Conservation (phyloP, 2,888 invertebrate genomes). For the Eurytoma adleriae region DNA sequence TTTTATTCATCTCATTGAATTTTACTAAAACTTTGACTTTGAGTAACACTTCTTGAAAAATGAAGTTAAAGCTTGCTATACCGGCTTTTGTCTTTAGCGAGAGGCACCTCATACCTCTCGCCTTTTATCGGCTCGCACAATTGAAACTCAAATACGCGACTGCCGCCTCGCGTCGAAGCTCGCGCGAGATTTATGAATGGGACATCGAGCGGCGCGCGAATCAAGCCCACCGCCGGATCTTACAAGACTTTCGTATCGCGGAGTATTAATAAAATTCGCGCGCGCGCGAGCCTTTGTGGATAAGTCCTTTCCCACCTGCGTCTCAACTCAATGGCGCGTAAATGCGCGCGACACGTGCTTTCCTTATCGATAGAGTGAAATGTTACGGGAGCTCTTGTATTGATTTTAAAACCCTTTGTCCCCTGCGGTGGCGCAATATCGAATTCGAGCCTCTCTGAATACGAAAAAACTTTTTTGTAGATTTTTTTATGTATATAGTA, state of each 20-base stretch:
- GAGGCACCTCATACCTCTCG: not conserved
- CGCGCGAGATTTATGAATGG: constrained; percentile 40
- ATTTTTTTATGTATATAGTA: too few species aligned
- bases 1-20: too few species aligned
- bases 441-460: not conserved
- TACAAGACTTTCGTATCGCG: constrained; percentile 38
- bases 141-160: not conserved
- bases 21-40: too few species aligned
- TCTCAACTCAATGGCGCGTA: not conserved
- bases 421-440: not conserved
- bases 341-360: constrained; percentile 12
- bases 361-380: not conserved
- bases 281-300: not conserved
- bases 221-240: not conserved
- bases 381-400: not conserved
- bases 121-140: constrained; percentile 25
- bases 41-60: too few species aligned
- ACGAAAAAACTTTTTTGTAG: too few species aligned
- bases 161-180: not conserved
- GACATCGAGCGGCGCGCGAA: not conserved
- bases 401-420: not conserved
- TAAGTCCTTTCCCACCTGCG: not conserved
- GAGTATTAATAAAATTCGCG: constrained; percentile 39
- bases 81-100: not conserved
- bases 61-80: too few species aligned